These are phyloP conservation scores for Thripadectes ignobilis DNA, from an alignment of 2,797 vertebrate genomes.

Conservation along the genomic window DNA sequence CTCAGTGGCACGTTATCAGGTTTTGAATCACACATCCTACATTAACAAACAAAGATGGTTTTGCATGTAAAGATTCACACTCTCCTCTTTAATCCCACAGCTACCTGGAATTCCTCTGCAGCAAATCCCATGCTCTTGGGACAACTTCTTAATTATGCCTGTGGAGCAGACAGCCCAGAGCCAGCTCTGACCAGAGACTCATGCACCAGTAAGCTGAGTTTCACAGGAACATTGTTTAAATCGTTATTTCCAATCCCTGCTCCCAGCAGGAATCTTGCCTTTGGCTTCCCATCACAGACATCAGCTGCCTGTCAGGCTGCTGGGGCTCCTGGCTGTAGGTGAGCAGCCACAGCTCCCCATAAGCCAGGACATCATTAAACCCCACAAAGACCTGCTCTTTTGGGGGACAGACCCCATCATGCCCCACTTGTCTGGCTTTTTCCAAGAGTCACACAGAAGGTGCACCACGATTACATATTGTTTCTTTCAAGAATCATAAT, in stretches of 20 bases:
- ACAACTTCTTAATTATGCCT: background rate
- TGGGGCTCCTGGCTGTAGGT: background rate
- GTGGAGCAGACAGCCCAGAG: background rate
- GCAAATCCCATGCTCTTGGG: background rate
- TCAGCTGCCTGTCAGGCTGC: background rate
- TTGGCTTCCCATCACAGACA: background rate
- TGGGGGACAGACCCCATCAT: accelerated
- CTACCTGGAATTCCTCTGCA: background rate
- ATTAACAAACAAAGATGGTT: background rate
- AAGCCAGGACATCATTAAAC: background rate
- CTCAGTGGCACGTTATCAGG: background rate
- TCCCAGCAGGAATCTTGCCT: background rate
- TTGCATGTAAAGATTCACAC: background rate
- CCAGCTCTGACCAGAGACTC: background rate
- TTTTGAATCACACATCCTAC: background rate
- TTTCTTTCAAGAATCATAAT: background rate
- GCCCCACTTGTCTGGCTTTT: background rate
- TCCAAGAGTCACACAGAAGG: background rate
- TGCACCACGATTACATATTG: no score
- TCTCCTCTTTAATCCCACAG: background rate
- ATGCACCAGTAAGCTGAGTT: background rate
- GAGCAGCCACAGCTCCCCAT: background rate
- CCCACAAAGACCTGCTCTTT: background rate
- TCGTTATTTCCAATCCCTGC: background rate
- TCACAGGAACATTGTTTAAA: background rate